These are phyloP conservation scores for Trachelus stipa DNA, from an alignment of 2,888 invertebrate genomes.

Conservation along the genomic window DNA sequence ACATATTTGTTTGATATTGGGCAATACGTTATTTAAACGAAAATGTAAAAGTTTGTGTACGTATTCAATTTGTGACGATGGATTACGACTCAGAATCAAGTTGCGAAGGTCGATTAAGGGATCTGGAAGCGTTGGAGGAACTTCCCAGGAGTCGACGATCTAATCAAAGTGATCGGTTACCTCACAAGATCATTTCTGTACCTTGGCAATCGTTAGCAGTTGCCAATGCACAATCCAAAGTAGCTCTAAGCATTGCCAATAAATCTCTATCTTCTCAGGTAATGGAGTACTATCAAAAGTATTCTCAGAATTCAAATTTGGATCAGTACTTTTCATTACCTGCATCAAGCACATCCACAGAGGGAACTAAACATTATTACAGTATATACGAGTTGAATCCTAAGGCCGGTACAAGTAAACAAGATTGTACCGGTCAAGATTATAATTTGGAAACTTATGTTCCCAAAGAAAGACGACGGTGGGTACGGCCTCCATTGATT, in stretches of 20 bases:
- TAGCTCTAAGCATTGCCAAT: slow-evolving; percentile 28
- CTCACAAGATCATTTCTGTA: slow-evolving; percentile 17
- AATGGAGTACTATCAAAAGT: slow-evolving; percentile 77
- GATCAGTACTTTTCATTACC: slow-evolving; percentile 74
- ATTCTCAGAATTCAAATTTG: slow-evolving; percentile 75
- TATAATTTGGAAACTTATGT: slow-evolving; percentile 43
- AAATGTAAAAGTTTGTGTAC: slow-evolving; percentile 7
- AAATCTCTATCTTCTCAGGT: slow-evolving; percentile 56
- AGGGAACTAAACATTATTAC: slow-evolving; percentile 47
- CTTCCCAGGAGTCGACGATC: neutral
- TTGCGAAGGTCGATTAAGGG: slow-evolving; percentile 47
- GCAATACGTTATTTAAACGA: neutral
- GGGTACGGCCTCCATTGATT: slow-evolving; percentile 63
- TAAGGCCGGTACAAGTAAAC: slow-evolving; percentile 33
- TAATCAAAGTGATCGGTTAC: neutral
- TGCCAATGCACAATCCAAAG: slow-evolving; percentile 17
- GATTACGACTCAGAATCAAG: slow-evolving; percentile 59
- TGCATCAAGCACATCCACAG: slow-evolving; percentile 35
- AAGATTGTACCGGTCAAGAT: slow-evolving; percentile 45
- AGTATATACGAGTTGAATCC: slow-evolving; percentile 46
- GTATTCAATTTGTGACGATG: slow-evolving; percentile 37
- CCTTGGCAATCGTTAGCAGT: slow-evolving; percentile 31
- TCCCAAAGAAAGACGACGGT: slow-evolving; percentile 58
- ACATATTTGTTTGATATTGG: neutral
- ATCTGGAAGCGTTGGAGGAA: slow-evolving; percentile 40